phyloP scores from a whole-genome alignment of 1,140 invertebrate genomes.

The Spodoptera frugiperda region DNA sequence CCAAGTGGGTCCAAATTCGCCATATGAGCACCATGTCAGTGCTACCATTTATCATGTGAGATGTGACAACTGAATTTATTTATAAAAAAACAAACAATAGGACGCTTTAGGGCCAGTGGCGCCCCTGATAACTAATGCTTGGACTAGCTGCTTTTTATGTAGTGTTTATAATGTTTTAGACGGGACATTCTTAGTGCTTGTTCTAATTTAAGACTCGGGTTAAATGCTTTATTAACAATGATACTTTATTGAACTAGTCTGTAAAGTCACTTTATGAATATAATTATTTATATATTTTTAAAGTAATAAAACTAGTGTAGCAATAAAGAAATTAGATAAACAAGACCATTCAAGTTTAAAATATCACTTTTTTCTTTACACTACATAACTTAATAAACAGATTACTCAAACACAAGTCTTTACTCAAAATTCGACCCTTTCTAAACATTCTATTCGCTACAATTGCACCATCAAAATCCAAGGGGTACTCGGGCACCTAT shows the following conservation, averaged over 20 bases:
- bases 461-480: conserved; percentile 61
- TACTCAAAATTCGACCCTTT: background rate
- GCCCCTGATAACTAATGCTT: conserved; percentile 67
- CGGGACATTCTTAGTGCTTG: background rate
- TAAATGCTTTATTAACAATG: no score
- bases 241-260: no score
- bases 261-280: no score
- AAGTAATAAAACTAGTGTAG: no score
- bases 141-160: conserved; percentile 62
- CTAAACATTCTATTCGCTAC: conserved; percentile 13
- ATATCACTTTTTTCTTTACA: no score
- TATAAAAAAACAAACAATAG: conserved; percentile 83
- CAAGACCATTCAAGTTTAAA: no score
- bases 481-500: conserved; percentile 60
- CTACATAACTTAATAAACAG: no score
- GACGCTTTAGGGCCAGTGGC: conserved; percentile 59
- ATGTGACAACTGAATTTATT: conserved; percentile 85
- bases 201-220: no score
- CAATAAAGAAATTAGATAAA: no score
- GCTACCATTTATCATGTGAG: conserved; percentile 78
- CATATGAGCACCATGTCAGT: conserved; percentile 80
- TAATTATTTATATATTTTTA: no score
- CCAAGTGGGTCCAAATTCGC: conserved; percentile 63
- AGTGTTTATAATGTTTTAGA: conserved; percentile 57
- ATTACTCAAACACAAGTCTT: no score